phyloP scores from a whole-genome alignment of 2,797 vertebrate genomes.

The Oreonectes daqikongensis region DNA sequence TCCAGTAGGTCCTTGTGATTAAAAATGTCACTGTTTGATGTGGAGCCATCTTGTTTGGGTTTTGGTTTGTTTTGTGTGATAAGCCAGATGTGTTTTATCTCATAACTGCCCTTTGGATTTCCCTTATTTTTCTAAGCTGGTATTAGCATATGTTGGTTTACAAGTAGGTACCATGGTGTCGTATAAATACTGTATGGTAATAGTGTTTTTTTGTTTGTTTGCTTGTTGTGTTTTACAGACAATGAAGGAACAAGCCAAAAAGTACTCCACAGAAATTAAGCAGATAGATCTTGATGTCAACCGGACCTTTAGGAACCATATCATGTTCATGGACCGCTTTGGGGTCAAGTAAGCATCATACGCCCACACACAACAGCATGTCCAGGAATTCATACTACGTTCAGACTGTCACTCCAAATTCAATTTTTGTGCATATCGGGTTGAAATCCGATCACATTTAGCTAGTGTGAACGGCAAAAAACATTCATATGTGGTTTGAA shows the following conservation, averaged over 20 bases:
- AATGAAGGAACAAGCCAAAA: slow-evolving; percentile 89
- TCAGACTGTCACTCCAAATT: no score
- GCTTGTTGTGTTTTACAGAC: slow-evolving; percentile 68
- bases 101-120: not conserved
- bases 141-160: no score
- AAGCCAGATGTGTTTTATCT: slow-evolving; percentile 8
- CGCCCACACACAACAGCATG: not conserved
- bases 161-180: no score
- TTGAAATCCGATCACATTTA: no score
- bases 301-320: slow-evolving; percentile 92
- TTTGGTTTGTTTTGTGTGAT: slow-evolving; percentile 27
- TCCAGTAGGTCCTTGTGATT: not conserved
- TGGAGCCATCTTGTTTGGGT: slow-evolving; percentile 30
- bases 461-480: no score
- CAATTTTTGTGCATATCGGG: no score
- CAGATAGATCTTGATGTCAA: slow-evolving; percentile 93
- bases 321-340: slow-evolving; percentile 93
- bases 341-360: slow-evolving; percentile 85
- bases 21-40: not conserved
- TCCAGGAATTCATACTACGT: not conserved
- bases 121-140: no score
- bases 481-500: no score
- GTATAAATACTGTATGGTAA: not conserved
- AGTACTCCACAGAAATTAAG: slow-evolving; percentile 86
- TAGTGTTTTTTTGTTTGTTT: not conserved